A percentile compares a stretch with the other conserved stretches of the same genome.
phyloP scores from a whole-genome alignment of 1,140 invertebrate species.

The Bombus turneri region DNA sequence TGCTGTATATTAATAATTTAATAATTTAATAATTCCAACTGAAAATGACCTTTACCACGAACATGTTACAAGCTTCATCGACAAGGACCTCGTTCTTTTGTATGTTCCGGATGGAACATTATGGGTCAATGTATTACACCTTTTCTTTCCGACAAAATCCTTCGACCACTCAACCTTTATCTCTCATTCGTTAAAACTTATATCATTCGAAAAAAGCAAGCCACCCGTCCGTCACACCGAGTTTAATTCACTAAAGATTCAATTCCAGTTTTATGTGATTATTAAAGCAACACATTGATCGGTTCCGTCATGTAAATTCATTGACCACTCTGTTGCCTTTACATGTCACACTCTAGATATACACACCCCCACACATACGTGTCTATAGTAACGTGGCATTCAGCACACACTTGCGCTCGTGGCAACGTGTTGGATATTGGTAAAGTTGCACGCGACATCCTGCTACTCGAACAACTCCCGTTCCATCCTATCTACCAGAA shows the following conservation, averaged over 20 bases:
- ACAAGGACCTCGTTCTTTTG: too few species aligned
- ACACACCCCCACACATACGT: neutral
- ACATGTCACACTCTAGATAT: neutral
- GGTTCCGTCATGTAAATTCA: conserved; percentile 61
- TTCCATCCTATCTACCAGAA: conserved; percentile 46
- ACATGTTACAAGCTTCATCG: too few species aligned
- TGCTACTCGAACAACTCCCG: conserved; percentile 64
- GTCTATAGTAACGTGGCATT: conserved; percentile 44
- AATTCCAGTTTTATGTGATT: conserved; percentile 15
- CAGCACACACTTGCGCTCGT: conserved; percentile 37
- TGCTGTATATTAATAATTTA: too few species aligned
- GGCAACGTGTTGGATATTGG: conserved; percentile 77
- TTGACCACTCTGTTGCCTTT: conserved; percentile 53
- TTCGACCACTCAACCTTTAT: too few species aligned
- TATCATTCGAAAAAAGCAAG: neutral
- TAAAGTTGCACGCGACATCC: conserved; percentile 80
- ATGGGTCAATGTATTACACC: neutral
- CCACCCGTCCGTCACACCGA: too few species aligned
- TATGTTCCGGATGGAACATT: too few species aligned
- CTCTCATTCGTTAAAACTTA: neutral
- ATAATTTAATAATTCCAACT: too few species aligned
- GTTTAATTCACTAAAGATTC: conserved; percentile 27
- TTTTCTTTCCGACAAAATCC: too few species aligned
- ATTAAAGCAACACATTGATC: neutral
- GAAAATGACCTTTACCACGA: too few species aligned